phyloP scores from a whole-genome alignment of 2,888 invertebrate species.

The Morpho deidamia region DNA sequence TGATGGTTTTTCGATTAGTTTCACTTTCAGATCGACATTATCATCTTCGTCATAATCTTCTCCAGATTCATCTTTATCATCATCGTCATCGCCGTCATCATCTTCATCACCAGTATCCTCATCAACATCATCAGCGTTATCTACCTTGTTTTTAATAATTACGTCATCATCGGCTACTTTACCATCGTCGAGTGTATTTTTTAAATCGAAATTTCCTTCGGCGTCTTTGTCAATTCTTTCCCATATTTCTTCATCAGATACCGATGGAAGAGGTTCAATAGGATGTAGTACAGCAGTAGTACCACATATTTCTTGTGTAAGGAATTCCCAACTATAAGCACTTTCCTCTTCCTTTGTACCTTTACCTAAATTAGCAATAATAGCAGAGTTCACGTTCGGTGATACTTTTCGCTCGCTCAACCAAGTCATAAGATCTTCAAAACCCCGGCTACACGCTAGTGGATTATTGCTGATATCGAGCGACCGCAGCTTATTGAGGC shows the following conservation, averaged over 20 bases:
- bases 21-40: conserved; percentile 60
- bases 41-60: conserved; percentile 55
- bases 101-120: conserved; percentile 55
- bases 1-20: conserved; percentile 50
- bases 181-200: conserved; percentile 61
- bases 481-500: conserved; percentile 75
- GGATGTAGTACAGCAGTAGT: conserved; percentile 44
- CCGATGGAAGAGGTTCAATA: conserved; percentile 50
- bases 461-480: conserved; percentile 83
- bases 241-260: conserved; percentile 70
- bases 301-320: conserved; percentile 65
- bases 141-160: conserved; percentile 39
- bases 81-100: conserved; percentile 48
- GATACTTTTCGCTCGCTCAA: conserved; percentile 78
- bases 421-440: conserved; percentile 82
- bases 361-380: conserved; percentile 59
- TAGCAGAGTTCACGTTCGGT: conserved; percentile 61
- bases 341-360: conserved; percentile 54
- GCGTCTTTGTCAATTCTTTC: conserved; percentile 61
- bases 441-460: conserved; percentile 82
- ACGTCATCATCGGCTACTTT: conserved; percentile 47
- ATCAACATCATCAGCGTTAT: conserved; percentile 41
- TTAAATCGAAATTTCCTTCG: conserved; percentile 61
- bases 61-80: conserved; percentile 51
- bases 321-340: conserved; percentile 67